These are phyloP conservation scores for Drosophila melanica DNA, from an alignment of 1,140 invertebrate species.

Conservation along the genomic window DNA sequence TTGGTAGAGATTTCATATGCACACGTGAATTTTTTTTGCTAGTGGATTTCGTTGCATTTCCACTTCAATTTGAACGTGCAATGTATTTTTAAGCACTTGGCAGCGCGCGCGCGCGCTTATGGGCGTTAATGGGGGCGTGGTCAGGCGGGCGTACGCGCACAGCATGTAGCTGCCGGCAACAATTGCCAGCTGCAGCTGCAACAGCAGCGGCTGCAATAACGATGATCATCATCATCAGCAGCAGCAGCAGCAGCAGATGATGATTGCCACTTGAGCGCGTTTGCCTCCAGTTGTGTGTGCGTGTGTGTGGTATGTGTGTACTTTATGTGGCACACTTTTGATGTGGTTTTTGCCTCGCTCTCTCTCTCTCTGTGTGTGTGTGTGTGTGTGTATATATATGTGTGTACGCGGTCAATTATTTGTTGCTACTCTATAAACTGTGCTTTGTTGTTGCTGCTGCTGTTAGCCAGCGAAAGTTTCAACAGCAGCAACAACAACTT, in stretches of 20 bases:
- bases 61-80: constrained; percentile 79
- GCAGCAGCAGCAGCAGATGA: constrained; percentile 36
- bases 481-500: constrained; percentile 29
- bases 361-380: constrained; percentile 9
- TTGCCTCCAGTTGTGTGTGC: constrained; percentile 21
- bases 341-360: constrained; percentile 5
- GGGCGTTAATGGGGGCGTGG: neutral
- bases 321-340: constrained; percentile 37
- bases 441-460: constrained; percentile 12
- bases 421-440: constrained; percentile 77
- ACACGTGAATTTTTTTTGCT: constrained; percentile 48
- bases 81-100: constrained; percentile 75
- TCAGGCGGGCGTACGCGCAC: neutral
- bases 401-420: constrained; percentile 66
- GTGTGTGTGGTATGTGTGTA: constrained; percentile 6
- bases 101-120: no score
- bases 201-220: constrained; percentile 45
- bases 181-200: constrained; percentile 72
- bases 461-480: constrained; percentile 28
- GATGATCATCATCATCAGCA: constrained; percentile 40
- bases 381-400: constrained; percentile 6
- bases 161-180: constrained; percentile 53
- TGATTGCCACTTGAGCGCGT: constrained; percentile 73
- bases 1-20: constrained; percentile 24
- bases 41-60: constrained; percentile 70